Conservation (phyloP, 2,888 invertebrate genomes). For the Brachyptera risi region DNA sequence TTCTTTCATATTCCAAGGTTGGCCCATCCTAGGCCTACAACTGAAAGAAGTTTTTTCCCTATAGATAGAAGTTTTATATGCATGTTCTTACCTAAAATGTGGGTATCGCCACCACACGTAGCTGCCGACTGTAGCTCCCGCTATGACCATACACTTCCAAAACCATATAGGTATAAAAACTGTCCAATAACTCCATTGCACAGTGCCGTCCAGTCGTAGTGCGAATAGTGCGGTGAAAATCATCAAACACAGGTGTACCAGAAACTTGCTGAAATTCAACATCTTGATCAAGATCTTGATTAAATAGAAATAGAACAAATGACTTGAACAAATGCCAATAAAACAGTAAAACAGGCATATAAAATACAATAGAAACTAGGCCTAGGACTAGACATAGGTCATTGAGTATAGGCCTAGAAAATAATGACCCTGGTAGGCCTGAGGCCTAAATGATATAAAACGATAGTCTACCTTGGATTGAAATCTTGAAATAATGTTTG, state of each 20-base stretch:
- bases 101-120: constrained; percentile 96
- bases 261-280: constrained; percentile 79
- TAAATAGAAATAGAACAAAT: constrained; percentile 25
- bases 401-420: no score
- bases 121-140: constrained; percentile 88
- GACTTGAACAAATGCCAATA: neutral
- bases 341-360: no score
- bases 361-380: no score
- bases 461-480: constrained; percentile 91
- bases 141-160: constrained; percentile 89
- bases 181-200: constrained; percentile 93
- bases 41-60: no score
- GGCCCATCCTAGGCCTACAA: no score
- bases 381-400: no score
- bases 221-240: constrained; percentile 89
- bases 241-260: constrained; percentile 90
- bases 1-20: no score
- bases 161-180: constrained; percentile 96
- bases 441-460: no score
- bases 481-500: constrained; percentile 87
- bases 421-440: no score
- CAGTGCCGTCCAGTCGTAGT: constrained; percentile 79
- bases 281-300: constrained; percentile 28
- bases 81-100: constrained; percentile 73
- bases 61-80: no score